phyloP scores from a whole-genome alignment of 2,888 invertebrate species.

The Matsumyia berberina region DNA sequence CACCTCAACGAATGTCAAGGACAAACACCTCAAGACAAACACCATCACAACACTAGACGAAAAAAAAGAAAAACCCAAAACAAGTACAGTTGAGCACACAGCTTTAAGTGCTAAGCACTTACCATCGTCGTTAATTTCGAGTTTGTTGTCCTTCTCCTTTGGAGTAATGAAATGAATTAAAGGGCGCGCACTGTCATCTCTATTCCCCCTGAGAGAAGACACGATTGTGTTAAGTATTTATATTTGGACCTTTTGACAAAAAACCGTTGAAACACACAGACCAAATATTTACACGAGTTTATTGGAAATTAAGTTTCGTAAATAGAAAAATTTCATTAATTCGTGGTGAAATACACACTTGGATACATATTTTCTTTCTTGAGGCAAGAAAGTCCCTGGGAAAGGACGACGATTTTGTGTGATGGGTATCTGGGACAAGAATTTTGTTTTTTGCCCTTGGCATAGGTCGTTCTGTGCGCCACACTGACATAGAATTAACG shows the following conservation, averaged over 20 bases:
- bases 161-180: conserved; percentile 62
- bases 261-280: conserved; percentile 46
- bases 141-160: conserved; percentile 63
- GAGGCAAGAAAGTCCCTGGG: conserved; percentile 4
- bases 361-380: background rate
- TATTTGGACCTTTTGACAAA: conserved; percentile 12
- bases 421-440: background rate
- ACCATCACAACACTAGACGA: conserved; percentile 17
- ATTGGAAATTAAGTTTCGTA: conserved; percentile 71
- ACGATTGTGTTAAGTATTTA: conserved; percentile 43
- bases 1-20: conserved; percentile 51
- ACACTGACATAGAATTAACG: too few species aligned
- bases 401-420: background rate
- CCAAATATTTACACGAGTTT: conserved; percentile 64
- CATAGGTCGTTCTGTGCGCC: background rate
- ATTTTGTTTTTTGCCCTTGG: background rate
- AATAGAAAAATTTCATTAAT: conserved; percentile 55
- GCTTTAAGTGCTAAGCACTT: conserved; percentile 58
- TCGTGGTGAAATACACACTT: conserved; percentile 10
- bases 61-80: conserved; percentile 6
- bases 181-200: conserved; percentile 52
- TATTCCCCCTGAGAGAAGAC: background rate
- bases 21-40: conserved; percentile 55
- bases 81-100: conserved; percentile 38
- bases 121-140: conserved; percentile 69